Base-by-base conservation (phyloP, 2,888 invertebrate species). In the Creontiades dilutus region DNA sequence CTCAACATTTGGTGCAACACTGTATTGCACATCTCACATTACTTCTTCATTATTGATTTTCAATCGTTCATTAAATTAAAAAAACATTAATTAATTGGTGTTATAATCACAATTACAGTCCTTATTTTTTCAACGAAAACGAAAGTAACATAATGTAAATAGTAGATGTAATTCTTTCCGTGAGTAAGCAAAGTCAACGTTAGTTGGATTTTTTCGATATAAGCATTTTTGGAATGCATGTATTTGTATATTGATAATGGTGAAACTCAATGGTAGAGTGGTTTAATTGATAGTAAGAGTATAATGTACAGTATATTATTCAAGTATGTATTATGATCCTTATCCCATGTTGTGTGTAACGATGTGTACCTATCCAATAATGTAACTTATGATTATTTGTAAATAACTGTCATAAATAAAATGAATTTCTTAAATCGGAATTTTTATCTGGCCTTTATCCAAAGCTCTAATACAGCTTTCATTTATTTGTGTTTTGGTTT, bases 331-430 rank as follows among this genome's bases (percentile, higher is more conserved):
- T 16, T 46, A 76, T 76, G n/a, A 82, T 48, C 82, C 52, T 23
- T 82, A 82, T 23, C 52, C 82, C 82, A 12, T 14, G 19, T 47
- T 82, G 82, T 82, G 82, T 82, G 27, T 52, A 82, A 78, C 46
- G 78, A 47, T 78, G 52, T 82, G 82, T 82, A 82, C 47, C 82
- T 82, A 82, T 14, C 27, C 47, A 78, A 16, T 47, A 37, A n/a
- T 78, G 13, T 82, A 52, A 82, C 46, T 46, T 19, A 46, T 4
- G n/a, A 46, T 46, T 14, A 19, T 46, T 46, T 82, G 82, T 82
- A 82, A 82, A 82, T 82, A 82, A 2, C 14, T 82, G 14, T 82
- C 82, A 48, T 82, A n/a, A 82, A 82, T 82, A 82, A 82, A 82
- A 48, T 82, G 12, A 82, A 82, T 82, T 82, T 82, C 13, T 52